Conservation (phyloP, 2,113 vertebrate species). For the Cisticola juncidis region DNA sequence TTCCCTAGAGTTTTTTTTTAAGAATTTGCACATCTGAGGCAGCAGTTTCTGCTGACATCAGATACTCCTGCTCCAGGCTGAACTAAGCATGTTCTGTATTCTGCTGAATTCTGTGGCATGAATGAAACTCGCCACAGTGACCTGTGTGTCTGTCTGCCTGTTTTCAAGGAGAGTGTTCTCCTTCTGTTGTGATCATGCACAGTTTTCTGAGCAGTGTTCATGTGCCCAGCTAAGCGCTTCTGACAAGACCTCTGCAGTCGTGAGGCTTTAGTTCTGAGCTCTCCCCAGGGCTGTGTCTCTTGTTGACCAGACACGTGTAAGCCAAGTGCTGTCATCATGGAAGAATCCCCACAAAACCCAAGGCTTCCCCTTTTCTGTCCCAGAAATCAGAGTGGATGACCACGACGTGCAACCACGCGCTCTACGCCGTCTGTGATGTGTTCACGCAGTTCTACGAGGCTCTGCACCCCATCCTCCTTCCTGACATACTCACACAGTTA, state of each 20-base stretch:
- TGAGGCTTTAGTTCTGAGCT: background rate
- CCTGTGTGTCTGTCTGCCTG: background rate
- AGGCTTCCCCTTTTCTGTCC: background rate
- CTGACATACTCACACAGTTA: constrained; percentile 91
- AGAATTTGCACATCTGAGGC: background rate
- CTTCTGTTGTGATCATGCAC: background rate
- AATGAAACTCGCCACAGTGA: background rate
- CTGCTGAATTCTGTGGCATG: background rate
- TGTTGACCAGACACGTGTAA: background rate
- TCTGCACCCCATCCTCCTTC: constrained; percentile 89
- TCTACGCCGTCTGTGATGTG: constrained; percentile 96
- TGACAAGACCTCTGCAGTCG: background rate
- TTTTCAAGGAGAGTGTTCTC: background rate
- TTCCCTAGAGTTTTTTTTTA: background rate
- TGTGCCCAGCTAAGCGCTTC: background rate
- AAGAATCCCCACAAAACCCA: background rate
- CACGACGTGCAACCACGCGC: constrained; percentile 95
- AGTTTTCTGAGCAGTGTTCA: background rate
- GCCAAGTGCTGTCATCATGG: background rate
- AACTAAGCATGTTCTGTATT: accelerated
- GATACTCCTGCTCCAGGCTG: background rate
- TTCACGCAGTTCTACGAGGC: constrained; percentile 97
- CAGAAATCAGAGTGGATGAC: constrained; percentile 99
- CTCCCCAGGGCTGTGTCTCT: background rate
- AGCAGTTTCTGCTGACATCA: background rate